A percentile compares a stretch with the other conserved stretches of the same genome.
Evolutionary conservation across 1,140 invertebrate species (phyloP).

Genomic region (Cyclargus thomasi): DNA sequence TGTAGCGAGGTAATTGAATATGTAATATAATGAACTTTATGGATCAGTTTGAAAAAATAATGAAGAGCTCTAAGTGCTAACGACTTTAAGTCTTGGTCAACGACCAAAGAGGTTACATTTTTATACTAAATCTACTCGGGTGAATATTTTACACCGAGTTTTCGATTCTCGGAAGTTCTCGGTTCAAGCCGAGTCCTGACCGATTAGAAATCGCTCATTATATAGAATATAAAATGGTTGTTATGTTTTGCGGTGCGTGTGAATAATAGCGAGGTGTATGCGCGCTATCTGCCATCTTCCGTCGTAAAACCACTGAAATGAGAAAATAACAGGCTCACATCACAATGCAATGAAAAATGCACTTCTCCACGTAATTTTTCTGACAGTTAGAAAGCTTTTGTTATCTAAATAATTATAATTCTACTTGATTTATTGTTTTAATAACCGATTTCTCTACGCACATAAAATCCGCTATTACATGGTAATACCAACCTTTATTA

Average conservation of each 20-base stretch:
- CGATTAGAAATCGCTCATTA: slow-evolving; percentile 14
- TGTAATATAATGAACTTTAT: too few species aligned
- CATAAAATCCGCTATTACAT: neutral
- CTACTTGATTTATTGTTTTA: slow-evolving; percentile 13
- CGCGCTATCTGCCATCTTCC: slow-evolving; percentile 61
- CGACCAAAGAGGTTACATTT: too few species aligned
- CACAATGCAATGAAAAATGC: slow-evolving; percentile 66
- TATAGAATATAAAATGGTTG: slow-evolving; percentile 19
- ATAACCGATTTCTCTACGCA: neutral
- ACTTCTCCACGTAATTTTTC: slow-evolving; percentile 52
- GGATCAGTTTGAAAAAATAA: too few species aligned
- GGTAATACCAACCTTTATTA: too few species aligned
- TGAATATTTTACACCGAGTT: too few species aligned
- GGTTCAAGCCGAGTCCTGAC: slow-evolving; percentile 1
- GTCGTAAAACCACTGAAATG: slow-evolving; percentile 67
- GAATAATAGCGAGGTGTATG: slow-evolving; percentile 64
- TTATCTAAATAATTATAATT: slow-evolving; percentile 16
- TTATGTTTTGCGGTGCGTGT: slow-evolving; percentile 50
- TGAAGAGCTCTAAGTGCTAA: too few species aligned
- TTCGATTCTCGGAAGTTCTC: neutral
- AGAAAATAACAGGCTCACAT: slow-evolving; percentile 68
- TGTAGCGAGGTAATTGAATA: too few species aligned
- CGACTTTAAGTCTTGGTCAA: too few species aligned
- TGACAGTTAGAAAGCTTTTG: slow-evolving; percentile 52
- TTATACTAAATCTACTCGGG: too few species aligned